Base-by-base conservation (phyloP, 2,797 vertebrate genomes). In the Muscicapa striata region DNA sequence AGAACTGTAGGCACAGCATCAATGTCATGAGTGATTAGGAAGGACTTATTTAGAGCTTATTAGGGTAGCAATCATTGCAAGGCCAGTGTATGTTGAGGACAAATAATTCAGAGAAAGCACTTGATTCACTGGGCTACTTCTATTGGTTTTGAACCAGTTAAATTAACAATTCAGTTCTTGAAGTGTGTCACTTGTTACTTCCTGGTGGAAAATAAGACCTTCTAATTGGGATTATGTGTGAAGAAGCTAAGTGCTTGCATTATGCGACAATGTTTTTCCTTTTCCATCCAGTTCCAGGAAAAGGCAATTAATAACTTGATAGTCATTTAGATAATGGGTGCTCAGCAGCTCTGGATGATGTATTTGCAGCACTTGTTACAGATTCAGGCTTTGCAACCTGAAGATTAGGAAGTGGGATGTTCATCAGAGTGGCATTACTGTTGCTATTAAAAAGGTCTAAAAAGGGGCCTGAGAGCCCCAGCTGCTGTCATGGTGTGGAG, bases 391-490 rank as follows among this genome's bases (percentile, higher is more conserved):
- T 90, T 84, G 57, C 97, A 92, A 98, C 96, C 96, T 98, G 94
- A 96, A 95, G 97, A 97, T 97, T 96, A 97, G 97, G 97, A 97
- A 96, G 93, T 94, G 90, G 93, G 95, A 80, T 96, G 97, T 95
- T 96, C 94, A 97, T 95, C 40, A 40, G 89, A 40, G 80, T 93
- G 96, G 96, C 93, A 96, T 97, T 97, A 96, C 94, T 97, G 91
- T 94, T 96, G 95, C 94, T 98, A 97, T 97, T 97, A 97, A 97
- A 97, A 98, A 97, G 95, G 94, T 86, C 90, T 97, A 95, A 96
- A 97, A 97, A 80, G 89, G 89, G 95, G 89, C 95, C 93, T 97
- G 95, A 98, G 97, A 96, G 88, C 92, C 94, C 95, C 94, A 96
- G 97, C 97, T 97, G 97, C 96, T 98, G 79, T 94, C 52, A 5